Conservation (phyloP, 2,888 invertebrate genomes). For the Zootermopsis nevadensis region DNA sequence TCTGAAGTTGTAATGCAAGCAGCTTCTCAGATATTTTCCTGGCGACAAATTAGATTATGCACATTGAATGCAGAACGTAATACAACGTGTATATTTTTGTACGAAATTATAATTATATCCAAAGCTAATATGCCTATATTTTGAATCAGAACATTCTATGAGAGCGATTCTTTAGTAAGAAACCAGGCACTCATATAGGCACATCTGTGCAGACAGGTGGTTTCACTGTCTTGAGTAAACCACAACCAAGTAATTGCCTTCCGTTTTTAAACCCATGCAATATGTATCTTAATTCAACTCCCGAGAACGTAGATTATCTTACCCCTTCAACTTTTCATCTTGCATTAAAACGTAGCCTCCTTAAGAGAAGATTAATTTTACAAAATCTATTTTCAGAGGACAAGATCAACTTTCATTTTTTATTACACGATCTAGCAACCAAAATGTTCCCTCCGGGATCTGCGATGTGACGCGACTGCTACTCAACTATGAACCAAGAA, state of each 20-base stretch:
- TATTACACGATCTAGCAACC: conserved; percentile 15
- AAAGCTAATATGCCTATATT: too few species aligned
- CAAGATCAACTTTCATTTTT: conserved; percentile 13
- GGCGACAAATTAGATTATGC: too few species aligned
- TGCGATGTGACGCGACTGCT: too few species aligned
- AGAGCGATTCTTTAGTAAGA: too few species aligned
- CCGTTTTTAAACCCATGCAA: conserved; percentile 30
- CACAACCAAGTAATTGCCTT: neutral
- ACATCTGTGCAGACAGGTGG: neutral
- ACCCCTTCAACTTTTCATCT: neutral
- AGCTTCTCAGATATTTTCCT: too few species aligned
- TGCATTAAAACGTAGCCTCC: neutral
- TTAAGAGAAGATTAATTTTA: conserved; percentile 10
- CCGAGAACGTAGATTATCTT: conserved; percentile 24
- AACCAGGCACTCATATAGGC: neutral
- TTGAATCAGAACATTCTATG: too few species aligned
- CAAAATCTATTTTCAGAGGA: neutral
- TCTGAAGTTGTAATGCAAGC: too few species aligned
- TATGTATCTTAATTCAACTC: conserved; percentile 45
- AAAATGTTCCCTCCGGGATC: conserved; percentile 9
- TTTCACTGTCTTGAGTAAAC: neutral
- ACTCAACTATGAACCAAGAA: too few species aligned
- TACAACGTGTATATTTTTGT: too few species aligned
- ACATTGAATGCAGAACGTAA: too few species aligned
- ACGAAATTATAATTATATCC: too few species aligned